Conservation (phyloP, 1,140 invertebrate species). For the Ectropis grisescens region DNA sequence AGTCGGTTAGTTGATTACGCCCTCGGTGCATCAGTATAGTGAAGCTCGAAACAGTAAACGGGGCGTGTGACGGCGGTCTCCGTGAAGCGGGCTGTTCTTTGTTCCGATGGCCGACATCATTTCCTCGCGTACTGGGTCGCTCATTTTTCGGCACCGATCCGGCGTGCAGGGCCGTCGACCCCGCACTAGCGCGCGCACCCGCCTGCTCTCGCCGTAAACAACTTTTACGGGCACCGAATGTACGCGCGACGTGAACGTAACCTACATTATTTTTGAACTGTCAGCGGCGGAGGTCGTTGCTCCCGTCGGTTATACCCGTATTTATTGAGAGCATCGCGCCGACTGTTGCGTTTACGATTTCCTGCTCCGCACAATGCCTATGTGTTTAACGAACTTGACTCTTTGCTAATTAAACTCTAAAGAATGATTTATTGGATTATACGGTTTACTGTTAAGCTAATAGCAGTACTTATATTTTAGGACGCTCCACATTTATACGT, state of each 20-base stretch:
- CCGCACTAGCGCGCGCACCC: constrained; percentile 37
- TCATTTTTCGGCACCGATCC: constrained; percentile 61
- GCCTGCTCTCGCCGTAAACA: constrained; percentile 46
- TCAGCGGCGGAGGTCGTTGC: constrained; percentile 61
- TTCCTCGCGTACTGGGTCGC: constrained; percentile 52
- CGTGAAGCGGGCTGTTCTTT: no score
- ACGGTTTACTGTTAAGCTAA: no score
- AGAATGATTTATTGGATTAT: constrained; percentile 6
- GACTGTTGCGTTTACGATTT: constrained; percentile 34
- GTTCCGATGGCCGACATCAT: constrained; percentile 56
- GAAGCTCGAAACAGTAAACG: no score
- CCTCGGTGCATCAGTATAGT: no score
- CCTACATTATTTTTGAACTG: constrained; percentile 68
- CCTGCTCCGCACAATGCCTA: constrained; percentile 24
- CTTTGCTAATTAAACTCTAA: neutral
- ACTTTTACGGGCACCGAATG: constrained; percentile 60
- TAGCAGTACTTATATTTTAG: no score
- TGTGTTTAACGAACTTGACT: constrained; percentile 17
- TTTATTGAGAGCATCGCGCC: constrained; percentile 54
- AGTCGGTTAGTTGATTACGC: no score
- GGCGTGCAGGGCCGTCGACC: constrained; percentile 45
- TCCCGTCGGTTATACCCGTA: constrained; percentile 33
- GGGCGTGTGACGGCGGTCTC: no score
- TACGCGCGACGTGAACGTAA: constrained; percentile 65
- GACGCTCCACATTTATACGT: no score